Evolutionary conservation across 2,797 vertebrate genomes (phyloP).

Genomic region (Lagorchestes hirsutus): DNA sequence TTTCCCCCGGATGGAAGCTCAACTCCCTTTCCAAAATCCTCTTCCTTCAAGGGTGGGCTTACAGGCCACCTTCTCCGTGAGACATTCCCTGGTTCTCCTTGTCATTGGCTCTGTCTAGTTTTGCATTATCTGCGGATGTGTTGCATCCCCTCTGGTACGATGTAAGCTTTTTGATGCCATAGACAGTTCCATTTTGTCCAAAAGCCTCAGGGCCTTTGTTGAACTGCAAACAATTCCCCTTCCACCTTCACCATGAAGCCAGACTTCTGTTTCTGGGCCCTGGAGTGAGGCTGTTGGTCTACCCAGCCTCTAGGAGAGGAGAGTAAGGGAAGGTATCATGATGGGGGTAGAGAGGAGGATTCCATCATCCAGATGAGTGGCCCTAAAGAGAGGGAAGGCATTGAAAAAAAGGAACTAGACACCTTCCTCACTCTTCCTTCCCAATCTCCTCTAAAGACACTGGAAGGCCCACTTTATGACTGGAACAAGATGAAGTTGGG

Average conservation of each 20-base stretch:
- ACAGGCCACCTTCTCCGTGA: neutral
- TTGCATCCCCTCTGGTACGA: neutral
- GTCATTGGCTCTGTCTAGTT: neutral
- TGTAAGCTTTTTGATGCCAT: neutral
- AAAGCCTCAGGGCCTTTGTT: neutral
- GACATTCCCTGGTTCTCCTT: neutral
- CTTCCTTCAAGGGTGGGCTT: neutral
- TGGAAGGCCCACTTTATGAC: neutral
- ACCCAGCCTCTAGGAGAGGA: neutral
- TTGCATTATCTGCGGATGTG: neutral
- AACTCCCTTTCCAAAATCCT: neutral
- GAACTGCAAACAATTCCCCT: neutral
- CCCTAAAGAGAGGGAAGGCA: neutral
- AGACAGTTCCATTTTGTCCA: neutral
- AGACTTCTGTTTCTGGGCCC: neutral
- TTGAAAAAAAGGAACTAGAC: neutral
- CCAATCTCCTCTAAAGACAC: neutral
- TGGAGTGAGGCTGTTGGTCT: neutral
- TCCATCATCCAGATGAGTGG: neutral
- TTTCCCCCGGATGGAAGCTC: neutral
- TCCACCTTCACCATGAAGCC: neutral
- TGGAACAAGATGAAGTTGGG: neutral
- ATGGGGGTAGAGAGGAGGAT: neutral
- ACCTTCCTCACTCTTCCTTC: neutral
- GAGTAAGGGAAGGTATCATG: neutral